phyloP scores from a whole-genome alignment of 2,888 invertebrate species.

The Criorhina ranunculi region DNA sequence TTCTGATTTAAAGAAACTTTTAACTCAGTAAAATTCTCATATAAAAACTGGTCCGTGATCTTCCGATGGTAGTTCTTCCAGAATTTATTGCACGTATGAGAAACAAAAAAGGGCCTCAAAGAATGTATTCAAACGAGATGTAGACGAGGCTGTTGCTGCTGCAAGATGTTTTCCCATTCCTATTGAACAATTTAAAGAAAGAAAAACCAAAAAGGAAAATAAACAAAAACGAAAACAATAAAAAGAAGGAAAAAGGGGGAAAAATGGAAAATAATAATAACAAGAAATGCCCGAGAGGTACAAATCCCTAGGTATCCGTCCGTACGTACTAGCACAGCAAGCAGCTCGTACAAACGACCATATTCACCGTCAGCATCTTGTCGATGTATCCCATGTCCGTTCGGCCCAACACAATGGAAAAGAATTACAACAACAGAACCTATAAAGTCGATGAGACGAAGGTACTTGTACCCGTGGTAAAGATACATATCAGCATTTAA shows the following conservation, averaged over 20 bases:
- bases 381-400: constrained; percentile 67
- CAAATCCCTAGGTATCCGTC: constrained; percentile 69
- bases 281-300: constrained; percentile 74
- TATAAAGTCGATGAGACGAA: constrained; percentile 51
- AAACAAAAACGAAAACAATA: constrained; percentile 59
- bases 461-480: constrained; percentile 69
- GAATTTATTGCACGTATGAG: constrained; percentile 71
- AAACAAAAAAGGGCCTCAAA: constrained; percentile 62
- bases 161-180: constrained; percentile 75
- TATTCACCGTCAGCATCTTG: constrained; percentile 73
- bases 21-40: constrained; percentile 59
- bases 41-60: constrained; percentile 48
- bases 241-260: constrained; percentile 41
- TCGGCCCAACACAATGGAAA: constrained; percentile 69
- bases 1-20: background rate
- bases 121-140: constrained; percentile 76
- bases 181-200: constrained; percentile 65
- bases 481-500: constrained; percentile 76
- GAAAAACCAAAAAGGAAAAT: constrained; percentile 60
- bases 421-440: constrained; percentile 66
- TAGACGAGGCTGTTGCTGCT: constrained; percentile 68
- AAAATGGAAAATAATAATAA: constrained; percentile 64
- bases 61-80: constrained; percentile 47
- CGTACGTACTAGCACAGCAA: constrained; percentile 63
- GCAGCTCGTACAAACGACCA: constrained; percentile 65